Evolutionary conservation across 2,113 vertebrate species (phyloP).

Genomic region (Erythrocercus mccallii): DNA sequence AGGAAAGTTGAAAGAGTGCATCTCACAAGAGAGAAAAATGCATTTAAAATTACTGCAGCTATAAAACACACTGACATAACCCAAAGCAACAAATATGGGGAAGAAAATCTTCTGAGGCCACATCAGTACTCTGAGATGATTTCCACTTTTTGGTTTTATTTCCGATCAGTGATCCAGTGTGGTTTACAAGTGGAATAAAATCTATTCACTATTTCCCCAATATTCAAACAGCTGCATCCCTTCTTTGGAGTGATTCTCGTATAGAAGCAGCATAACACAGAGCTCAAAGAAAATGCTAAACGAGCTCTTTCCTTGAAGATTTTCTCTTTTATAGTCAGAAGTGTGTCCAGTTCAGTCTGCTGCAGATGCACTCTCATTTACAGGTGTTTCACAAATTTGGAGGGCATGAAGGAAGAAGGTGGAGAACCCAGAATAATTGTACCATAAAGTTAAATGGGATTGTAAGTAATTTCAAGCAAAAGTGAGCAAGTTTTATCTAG

Average conservation of each 20-base stretch:
- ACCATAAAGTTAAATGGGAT: not conserved
- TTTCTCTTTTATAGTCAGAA: not conserved
- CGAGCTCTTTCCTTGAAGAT: not conserved
- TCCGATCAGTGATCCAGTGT: constrained; percentile 50
- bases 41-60: constrained; percentile 71
- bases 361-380: not conserved
- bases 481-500: not conserved
- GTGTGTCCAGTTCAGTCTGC: not conserved
- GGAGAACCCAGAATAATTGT: not conserved
- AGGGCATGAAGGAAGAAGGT: not conserved
- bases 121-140: constrained; percentile 48
- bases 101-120: constrained; percentile 36
- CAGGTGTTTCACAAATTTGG: not conserved
- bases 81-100: constrained; percentile 65
- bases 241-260: not conserved
- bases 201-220: constrained; percentile 13
- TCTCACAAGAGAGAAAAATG: constrained; percentile 67
- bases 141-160: constrained; percentile 66
- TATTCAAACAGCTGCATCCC: not conserved
- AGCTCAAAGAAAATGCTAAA: not conserved
- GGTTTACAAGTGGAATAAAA: constrained; percentile 55
- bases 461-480: not conserved
- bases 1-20: constrained; percentile 71
- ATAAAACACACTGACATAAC: constrained; percentile 74
- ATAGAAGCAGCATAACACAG: not conserved